These are phyloP conservation scores for Steatocranus sp. DNA, from an alignment of 2,797 vertebrate species.

Conservation along the genomic window DNA sequence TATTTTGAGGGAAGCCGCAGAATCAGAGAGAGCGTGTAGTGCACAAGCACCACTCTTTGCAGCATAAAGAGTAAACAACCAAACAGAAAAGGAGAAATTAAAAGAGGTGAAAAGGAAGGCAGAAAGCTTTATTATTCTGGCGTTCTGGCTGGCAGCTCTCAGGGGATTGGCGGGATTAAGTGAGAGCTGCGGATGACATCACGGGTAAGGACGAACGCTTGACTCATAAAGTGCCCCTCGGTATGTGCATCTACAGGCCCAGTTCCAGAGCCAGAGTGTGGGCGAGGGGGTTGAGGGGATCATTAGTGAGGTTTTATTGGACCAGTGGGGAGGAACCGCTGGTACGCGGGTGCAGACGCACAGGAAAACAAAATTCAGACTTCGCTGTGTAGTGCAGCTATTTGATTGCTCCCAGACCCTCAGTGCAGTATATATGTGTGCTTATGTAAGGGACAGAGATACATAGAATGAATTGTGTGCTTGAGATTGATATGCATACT, in stretches of 20 bases:
- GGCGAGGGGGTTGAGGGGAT: slow-evolving; percentile 53
- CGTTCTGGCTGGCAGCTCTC: slow-evolving; percentile 55
- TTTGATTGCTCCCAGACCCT: slow-evolving; percentile 78
- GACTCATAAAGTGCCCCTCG: slow-evolving; percentile 65
- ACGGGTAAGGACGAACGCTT: slow-evolving; percentile 53
- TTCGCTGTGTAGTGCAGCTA: slow-evolving; percentile 47
- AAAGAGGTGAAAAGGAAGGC: neutral
- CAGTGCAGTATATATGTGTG: neutral
- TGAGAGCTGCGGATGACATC: slow-evolving; percentile 70
- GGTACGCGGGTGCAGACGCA: slow-evolving; percentile 71
- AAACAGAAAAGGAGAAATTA: slow-evolving; percentile 24
- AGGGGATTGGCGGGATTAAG: slow-evolving; percentile 56
- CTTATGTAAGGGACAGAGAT: neutral
- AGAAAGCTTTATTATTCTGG: slow-evolving; percentile 40
- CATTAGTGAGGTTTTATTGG: slow-evolving; percentile 80
- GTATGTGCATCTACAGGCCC: slow-evolving; percentile 68
- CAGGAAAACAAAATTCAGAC: slow-evolving; percentile 72
- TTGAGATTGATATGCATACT: neutral
- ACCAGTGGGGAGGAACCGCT: slow-evolving; percentile 63
- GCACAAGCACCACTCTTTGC: slow-evolving; percentile 11
- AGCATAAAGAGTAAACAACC: slow-evolving; percentile 39
- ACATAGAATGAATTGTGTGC: slow-evolving; percentile 9
- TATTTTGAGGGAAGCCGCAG: slow-evolving; percentile 66
- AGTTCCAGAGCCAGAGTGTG: slow-evolving; percentile 64
- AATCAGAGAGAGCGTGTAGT: slow-evolving; percentile 6